Base-by-base conservation (phyloP, 2,888 invertebrate genomes). In the Rutpela maculata region DNA sequence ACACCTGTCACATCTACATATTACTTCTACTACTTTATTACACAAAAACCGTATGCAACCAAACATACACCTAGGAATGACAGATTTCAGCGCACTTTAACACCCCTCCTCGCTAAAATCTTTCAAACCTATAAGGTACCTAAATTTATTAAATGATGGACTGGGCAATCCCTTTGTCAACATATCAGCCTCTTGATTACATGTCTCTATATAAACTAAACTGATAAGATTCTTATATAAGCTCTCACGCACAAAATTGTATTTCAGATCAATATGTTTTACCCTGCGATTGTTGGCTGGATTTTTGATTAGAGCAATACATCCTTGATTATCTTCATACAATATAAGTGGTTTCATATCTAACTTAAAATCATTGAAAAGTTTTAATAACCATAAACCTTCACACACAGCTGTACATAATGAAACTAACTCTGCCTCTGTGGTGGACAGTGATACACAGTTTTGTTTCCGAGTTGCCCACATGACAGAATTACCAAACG, bases 401-500 rank as follows among this genome's bases (percentile, higher is more conserved):
- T 79, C 79, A 38, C 59, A 38, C 17, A 78, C 78, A 67, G 26
- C 77, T 75, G 59, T 26, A 6, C 26, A 26, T 26, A 78, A 72
- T 9, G 80, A 78, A 26, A 80, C 63, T 59, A 79, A 63, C 38
- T 78, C 78, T 43, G 76, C 75, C 38, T 80, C 80, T 15, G 80
- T 80, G 12, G 77, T 81, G n/a, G 78, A 80, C 18, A 80, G 68
- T 17, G 78, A 43, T 38, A 75, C 22, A 77, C 75, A 74, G 19
- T 67, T 78, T 74, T 81, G 76, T 66, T 81, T 80, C 59, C 65
- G 73, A 50, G 77, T 77, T 22, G 55, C 38, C 78, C 80, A 80
- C 26, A 66, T 38, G 26, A 26, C 26, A 76, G 91, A 91, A 90
- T 72, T 80, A 12, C 71, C 76, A 75, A 75, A 78, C 15, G 74